These are phyloP conservation scores for Stenoptilia bipunctidactyla DNA, from an alignment of 2,888 invertebrate genomes.

Conservation along the genomic window DNA sequence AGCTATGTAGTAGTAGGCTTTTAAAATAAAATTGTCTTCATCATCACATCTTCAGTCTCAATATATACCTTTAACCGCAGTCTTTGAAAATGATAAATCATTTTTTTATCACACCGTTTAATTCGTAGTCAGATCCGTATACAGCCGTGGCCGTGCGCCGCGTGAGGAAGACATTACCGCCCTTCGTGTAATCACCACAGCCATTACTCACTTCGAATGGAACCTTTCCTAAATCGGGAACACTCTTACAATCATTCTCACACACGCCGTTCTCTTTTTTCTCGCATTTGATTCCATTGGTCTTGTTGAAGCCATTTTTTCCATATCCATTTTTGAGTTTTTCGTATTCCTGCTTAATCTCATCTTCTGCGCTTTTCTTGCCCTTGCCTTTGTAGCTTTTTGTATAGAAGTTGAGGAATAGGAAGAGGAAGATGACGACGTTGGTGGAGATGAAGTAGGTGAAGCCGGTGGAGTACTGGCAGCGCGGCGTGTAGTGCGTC, in stretches of 20 bases:
- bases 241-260: conserved; percentile 26
- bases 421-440: conserved; percentile 72
- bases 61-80: conserved; percentile 33
- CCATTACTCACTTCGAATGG: conserved; percentile 39
- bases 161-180: conserved; percentile 41
- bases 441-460: conserved; percentile 69
- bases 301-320: conserved; percentile 20
- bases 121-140: conserved; percentile 38
- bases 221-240: conserved; percentile 31
- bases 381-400: conserved; percentile 59
- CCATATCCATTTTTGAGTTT: conserved; percentile 29
- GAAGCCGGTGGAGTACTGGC: conserved; percentile 72
- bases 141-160: conserved; percentile 45
- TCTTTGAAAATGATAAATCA: conserved; percentile 38
- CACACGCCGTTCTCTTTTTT: conserved; percentile 27
- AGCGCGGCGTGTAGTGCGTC: conserved; percentile 69
- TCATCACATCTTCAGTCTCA: conserved; percentile 66
- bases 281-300: conserved; percentile 22
- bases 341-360: conserved; percentile 27
- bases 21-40: conserved; percentile 24
- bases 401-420: conserved; percentile 77
- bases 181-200: conserved; percentile 46
- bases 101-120: conserved; percentile 52
- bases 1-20: conserved; percentile 11
- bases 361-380: conserved; percentile 20